Percentiles rank a stretch among this genome's conserved stretches.
These are phyloP conservation scores for Arenaria interpres DNA, from an alignment of 2,113 vertebrate species.

Conservation along the genomic window DNA sequence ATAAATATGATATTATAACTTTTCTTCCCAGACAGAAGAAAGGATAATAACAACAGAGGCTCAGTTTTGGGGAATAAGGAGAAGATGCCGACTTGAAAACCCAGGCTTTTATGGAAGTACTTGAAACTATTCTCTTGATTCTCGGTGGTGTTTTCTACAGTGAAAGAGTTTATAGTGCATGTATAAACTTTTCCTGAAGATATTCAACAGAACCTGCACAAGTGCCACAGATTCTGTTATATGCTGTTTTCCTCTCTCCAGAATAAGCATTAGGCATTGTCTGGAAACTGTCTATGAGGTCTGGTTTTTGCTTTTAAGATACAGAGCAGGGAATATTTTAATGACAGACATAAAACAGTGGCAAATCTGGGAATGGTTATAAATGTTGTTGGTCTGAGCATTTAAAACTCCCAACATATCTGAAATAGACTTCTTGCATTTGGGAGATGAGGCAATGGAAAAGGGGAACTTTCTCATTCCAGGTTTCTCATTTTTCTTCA, in stretches of 20 bases:
- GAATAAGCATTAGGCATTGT: neutral
- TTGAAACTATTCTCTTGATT: neutral
- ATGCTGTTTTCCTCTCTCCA: neutral
- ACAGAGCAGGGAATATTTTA: neutral
- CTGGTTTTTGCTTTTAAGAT: neutral
- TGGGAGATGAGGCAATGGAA: neutral
- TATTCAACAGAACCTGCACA: neutral
- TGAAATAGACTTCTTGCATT: rapidly evolving
- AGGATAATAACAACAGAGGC: neutral
- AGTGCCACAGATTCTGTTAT: neutral
- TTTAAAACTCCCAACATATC: neutral
- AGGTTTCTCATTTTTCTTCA: neutral
- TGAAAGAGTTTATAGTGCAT: neutral
- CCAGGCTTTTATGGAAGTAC: neutral
- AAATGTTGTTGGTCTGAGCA: neutral
- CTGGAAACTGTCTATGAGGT: neutral
- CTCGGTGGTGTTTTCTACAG: neutral
- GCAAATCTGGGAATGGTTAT: neutral
- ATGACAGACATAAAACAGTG: neutral
- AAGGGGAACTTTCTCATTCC: neutral
- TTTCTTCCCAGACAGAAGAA: neutral
- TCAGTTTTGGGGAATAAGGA: neutral
- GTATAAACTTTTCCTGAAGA: neutral
- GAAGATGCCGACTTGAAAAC: neutral
- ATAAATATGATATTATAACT: neutral